Base-by-base conservation (phyloP, 2,113 vertebrate species). In the Echinops telfairi region DNA sequence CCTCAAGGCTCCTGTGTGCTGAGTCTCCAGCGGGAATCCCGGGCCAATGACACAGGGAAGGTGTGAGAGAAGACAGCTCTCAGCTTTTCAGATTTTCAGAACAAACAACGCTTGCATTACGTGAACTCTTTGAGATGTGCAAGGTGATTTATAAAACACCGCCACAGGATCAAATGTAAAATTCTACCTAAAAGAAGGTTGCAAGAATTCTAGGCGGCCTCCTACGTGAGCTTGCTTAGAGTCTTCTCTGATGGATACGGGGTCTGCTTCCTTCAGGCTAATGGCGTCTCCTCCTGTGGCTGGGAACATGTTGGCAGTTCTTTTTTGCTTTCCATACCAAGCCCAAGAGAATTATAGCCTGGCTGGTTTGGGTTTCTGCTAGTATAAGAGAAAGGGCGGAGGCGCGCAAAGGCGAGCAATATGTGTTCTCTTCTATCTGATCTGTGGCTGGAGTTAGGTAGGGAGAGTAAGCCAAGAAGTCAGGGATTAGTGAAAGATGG, bases 171-270 rank as follows among this genome's bases (percentile, higher is more conserved):
- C 27, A 91, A 36, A n/a, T 53, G 43, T 57, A 8, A 70, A 58
- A 82, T 82, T 90, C 43, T 86, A 6, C 47, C 20, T 80, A 68
- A 86, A 88, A 85, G 38, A 86, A 27, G 22, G 29, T 62, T 89
- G 77, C 14, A 83, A 43, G 95, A 91, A 36, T 70, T 86, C 23
- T 47, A 22, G 53, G 76, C 43, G 38, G 57, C 2, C 27, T 60
- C 58, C 23, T 89, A 0, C 2, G 11, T 40, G 71, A 23, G 43
- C 11, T 84, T 88, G 36, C 66, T 47, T 91, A 85, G 27, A 12
- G 17, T 66, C 11, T 94, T 40, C 31, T 73, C 87, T 57, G 85
- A 68, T 11, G n/a, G 25, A 19, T 1, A 14, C 36, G 3, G 3
- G 22, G 10, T 86, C 53, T 23, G 81, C 2, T 77, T 16, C 60